These are phyloP conservation scores for Drosophila anomalata DNA, from an alignment of 2,888 invertebrate species.

Conservation along the genomic window DNA sequence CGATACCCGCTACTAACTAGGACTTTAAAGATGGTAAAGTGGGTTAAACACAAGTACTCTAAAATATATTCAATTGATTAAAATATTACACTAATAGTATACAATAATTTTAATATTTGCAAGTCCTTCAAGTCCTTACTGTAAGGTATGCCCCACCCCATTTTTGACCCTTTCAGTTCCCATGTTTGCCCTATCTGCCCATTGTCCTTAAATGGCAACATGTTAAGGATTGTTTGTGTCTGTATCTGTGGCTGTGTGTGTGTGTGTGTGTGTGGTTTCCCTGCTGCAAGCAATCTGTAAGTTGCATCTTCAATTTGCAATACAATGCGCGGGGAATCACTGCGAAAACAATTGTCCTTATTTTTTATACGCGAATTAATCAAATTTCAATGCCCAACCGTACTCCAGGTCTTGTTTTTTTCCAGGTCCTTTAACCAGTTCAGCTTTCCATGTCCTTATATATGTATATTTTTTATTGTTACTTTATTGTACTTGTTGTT, in stretches of 20 bases:
- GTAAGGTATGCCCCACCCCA: background rate
- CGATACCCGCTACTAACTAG: no score
- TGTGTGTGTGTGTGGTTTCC: background rate
- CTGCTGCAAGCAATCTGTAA: constrained; percentile 8
- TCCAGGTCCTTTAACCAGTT: background rate
- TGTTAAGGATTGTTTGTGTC: background rate
- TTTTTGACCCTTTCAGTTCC: constrained; percentile 15
- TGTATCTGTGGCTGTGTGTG: background rate
- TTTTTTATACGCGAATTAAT: constrained; percentile 19
- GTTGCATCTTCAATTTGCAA: constrained; percentile 29
- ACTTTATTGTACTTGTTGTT: background rate
- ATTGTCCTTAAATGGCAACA: constrained; percentile 1
- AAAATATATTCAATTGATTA: no score
- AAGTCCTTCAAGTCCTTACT: background rate
- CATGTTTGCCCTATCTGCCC: background rate
- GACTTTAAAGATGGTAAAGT: no score
- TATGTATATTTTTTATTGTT: constrained; percentile 10
- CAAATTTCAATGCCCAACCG: constrained; percentile 3
- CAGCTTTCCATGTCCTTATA: background rate
- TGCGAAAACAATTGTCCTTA: constrained; percentile 21
- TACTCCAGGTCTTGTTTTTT: background rate
- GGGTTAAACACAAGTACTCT: no score
- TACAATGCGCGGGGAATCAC: constrained; percentile 29
- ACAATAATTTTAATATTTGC: no score
- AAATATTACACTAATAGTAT: no score